phyloP scores from a whole-genome alignment of 2,888 invertebrate genomes.

The Melanostoma mellinum region DNA sequence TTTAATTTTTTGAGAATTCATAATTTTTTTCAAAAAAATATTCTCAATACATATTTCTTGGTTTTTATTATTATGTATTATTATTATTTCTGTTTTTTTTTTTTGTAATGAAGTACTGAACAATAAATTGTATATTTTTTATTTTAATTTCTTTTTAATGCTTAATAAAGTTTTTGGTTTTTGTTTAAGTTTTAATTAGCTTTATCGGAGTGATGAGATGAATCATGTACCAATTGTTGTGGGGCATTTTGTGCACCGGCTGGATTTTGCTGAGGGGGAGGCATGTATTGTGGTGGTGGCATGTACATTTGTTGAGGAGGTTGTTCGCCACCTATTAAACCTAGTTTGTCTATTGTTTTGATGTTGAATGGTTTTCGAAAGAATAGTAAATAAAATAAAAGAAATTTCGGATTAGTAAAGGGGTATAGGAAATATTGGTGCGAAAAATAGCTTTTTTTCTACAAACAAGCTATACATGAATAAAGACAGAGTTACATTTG shows the following conservation, averaged over 20 bases:
- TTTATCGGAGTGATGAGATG: conserved; percentile 74
- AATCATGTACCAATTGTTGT: conserved; percentile 76
- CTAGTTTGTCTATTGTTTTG: conserved; percentile 78
- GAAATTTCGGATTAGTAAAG: conserved; percentile 22
- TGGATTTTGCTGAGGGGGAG: conserved; percentile 83
- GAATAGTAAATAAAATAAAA: conserved; percentile 5
- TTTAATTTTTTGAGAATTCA: conserved; percentile 53
- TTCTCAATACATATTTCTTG: conserved; percentile 44
- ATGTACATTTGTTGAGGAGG: conserved; percentile 79
- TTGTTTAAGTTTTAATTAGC: conserved; percentile 57
- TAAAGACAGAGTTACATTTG: conserved; percentile 56
- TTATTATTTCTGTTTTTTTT: background rate
- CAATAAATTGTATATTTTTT: conserved; percentile 65
- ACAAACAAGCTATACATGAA: conserved; percentile 64
- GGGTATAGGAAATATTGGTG: background rate
- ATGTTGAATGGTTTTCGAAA: background rate
- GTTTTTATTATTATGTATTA: no score
- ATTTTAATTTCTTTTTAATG: conserved; percentile 27
- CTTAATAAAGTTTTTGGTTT: conserved; percentile 33
- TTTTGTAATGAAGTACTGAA: conserved; percentile 68
- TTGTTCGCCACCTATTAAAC: conserved; percentile 80
- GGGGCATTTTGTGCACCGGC: conserved; percentile 84
- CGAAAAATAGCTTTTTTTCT: conserved; percentile 11
- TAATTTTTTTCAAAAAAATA: conserved; percentile 37
- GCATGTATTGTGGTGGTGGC: conserved; percentile 82